Conservation (phyloP, 2,888 invertebrate species). For the Ectobius pallidus region DNA sequence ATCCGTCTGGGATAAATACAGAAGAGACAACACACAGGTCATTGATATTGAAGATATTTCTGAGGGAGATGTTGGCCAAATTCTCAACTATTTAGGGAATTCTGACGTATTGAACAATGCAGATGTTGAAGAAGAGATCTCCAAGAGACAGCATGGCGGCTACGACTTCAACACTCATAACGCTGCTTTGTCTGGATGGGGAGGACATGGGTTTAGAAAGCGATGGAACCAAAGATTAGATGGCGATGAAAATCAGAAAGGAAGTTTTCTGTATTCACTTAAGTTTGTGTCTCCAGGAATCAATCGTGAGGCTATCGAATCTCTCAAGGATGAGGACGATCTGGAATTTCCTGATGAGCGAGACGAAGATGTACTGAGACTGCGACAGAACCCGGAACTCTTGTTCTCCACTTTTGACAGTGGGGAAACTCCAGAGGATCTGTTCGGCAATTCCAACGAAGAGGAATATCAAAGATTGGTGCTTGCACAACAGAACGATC, state of each 20-base stretch:
- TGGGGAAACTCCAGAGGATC: constrained; percentile 4
- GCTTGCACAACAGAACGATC: background rate
- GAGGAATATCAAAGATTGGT: constrained; percentile 21
- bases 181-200: constrained; percentile 36
- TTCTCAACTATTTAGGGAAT: constrained; percentile 45
- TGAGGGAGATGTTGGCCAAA: constrained; percentile 46
- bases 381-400: background rate
- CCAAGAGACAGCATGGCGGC: constrained; percentile 37
- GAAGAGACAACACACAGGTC: constrained; percentile 54
- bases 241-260: constrained; percentile 31
- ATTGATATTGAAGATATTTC: constrained; percentile 46
- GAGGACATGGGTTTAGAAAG: constrained; percentile 25
- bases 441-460: background rate
- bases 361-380: constrained; percentile 35
- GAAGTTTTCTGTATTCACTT: constrained; percentile 40
- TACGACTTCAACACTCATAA: constrained; percentile 46
- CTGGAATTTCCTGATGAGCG: constrained; percentile 36
- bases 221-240: constrained; percentile 39
- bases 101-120: background rate
- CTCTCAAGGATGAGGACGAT: constrained; percentile 36
- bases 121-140: constrained; percentile 8
- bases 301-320: constrained; percentile 40
- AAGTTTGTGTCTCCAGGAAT: constrained; percentile 40
- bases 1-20: constrained; percentile 65
- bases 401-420: constrained; percentile 4